phyloP scores from a whole-genome alignment of 1,140 invertebrate species.

The Popillia japonica region DNA sequence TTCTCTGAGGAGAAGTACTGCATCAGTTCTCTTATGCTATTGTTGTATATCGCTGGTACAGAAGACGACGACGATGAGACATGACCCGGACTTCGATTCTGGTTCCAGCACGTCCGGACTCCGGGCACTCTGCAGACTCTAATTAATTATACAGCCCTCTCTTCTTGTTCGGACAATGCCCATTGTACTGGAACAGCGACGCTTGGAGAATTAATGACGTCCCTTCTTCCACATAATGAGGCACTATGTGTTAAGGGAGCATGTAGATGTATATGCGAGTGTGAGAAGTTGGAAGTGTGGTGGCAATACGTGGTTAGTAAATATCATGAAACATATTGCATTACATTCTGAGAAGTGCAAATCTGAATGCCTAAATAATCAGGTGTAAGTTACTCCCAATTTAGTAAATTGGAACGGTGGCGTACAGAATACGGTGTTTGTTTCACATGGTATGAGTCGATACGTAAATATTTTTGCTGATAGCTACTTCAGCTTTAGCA shows the following conservation, averaged over 20 bases:
- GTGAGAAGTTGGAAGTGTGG: too few species aligned
- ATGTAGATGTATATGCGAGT: background rate
- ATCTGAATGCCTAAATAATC: too few species aligned
- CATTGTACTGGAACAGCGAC: constrained; percentile 46
- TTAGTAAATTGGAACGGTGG: too few species aligned
- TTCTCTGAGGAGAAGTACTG: background rate
- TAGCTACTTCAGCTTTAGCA: too few species aligned
- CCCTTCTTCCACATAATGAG: constrained; percentile 45
- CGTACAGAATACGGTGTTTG: too few species aligned
- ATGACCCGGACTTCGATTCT: constrained; percentile 36
- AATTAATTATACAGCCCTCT: constrained; percentile 50
- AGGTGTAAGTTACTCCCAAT: too few species aligned
- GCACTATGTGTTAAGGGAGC: constrained; percentile 4
- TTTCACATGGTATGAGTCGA: too few species aligned
- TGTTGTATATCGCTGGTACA: background rate
- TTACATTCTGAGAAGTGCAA: too few species aligned
- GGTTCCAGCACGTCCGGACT: constrained; percentile 42
- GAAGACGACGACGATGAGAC: constrained; percentile 25
- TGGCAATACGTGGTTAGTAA: too few species aligned
- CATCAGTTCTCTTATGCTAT: background rate
- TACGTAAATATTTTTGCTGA: too few species aligned
- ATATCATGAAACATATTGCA: too few species aligned
- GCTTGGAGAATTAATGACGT: constrained; percentile 44
- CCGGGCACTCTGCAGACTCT: constrained; percentile 27
- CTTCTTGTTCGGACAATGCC: constrained; percentile 48